These are phyloP conservation scores for Leptopilina myrica DNA, from an alignment of 2,888 invertebrate species.

Conservation along the genomic window DNA sequence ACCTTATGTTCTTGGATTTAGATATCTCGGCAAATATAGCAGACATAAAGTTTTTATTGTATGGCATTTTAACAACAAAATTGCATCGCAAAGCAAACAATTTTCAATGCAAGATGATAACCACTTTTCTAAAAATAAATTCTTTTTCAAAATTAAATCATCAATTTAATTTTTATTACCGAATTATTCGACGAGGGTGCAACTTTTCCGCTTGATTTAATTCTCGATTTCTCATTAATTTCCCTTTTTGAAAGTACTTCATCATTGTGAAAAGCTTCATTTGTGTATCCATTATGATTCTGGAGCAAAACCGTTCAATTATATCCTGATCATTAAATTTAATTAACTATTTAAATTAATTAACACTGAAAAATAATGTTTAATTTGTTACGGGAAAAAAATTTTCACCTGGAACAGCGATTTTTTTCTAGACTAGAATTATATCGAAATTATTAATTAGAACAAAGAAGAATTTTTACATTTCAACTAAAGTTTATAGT, in stretches of 20 bases:
- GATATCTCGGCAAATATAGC: neutral
- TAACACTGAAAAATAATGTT: too few relatives aligned
- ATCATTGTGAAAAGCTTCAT: constrained; percentile 60
- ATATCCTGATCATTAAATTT: too few relatives aligned
- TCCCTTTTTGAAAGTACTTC: constrained; percentile 44
- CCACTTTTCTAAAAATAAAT: neutral
- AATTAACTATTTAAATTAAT: too few relatives aligned
- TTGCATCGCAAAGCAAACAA: neutral
- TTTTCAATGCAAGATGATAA: neutral
- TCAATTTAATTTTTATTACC: neutral
- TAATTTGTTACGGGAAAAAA: too few relatives aligned
- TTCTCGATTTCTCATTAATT: constrained; percentile 26
- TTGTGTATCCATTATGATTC: constrained; percentile 57
- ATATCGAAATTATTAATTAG: too few relatives aligned
- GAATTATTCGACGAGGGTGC: neutral
- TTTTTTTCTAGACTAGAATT: too few relatives aligned
- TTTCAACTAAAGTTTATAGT: too few relatives aligned
- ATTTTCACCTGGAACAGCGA: too few relatives aligned
- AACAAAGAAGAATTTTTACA: too few relatives aligned
- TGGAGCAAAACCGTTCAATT: constrained; percentile 45
- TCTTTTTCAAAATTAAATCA: neutral
- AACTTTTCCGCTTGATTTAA: constrained; percentile 1
- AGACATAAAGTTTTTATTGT: constrained; percentile 9
- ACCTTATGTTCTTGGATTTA: constrained; percentile 6
- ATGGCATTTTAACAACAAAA: neutral